Evolutionary conservation across 2,113 vertebrate genomes (phyloP), one percentile per base, ranked within the genome.

Genomic region (Dryoscopus gambensis): DNA sequence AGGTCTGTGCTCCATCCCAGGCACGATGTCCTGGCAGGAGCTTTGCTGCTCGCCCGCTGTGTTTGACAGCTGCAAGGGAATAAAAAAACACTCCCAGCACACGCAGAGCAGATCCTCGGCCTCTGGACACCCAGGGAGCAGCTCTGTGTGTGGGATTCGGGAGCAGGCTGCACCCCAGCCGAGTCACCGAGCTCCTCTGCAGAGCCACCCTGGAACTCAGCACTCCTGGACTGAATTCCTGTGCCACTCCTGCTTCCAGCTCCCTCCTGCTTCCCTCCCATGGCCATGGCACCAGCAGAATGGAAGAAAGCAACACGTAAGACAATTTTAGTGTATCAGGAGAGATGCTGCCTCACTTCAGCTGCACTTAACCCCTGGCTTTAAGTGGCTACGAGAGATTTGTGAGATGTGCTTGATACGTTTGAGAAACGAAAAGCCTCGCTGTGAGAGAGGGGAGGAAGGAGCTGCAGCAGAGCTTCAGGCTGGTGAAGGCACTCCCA

Each of bases 21-120:
- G 57, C 33, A 9, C 0, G 0, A 7, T 14, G 6, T 27, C 5
- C 40, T 39, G 60, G 30, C 25, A 16, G 42, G 10, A 62, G 13
- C 11, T 47, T 57, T 44, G 65, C 55, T 81, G 75, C 44, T 80
- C 23, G 17, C 8, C 57, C 35, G 25, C 14, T 39, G 33, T 35
- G 25, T 37, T 55, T 37, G 20, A 33, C 42, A 71, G 52, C n/a
- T 24, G 6, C 0, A 1, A 30, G 64, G 59, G 40, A 73, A 35
- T 53, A 24, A 56, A 69, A 24, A 56, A 69, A 11, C 10, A 1
- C 60, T 62, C 40, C 17, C 60, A 85, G 64, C 42, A 22, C 13
- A 0, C 8, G 13, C 39, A n/a, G 13, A 44, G 44, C 53, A 35
- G 28, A 30, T 31, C 33, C 39, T 30, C 35, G 0, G 42, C 42